These are phyloP conservation scores for Drosophila ambigua DNA, from an alignment of 1,140 invertebrate genomes.

Conservation along the genomic window DNA sequence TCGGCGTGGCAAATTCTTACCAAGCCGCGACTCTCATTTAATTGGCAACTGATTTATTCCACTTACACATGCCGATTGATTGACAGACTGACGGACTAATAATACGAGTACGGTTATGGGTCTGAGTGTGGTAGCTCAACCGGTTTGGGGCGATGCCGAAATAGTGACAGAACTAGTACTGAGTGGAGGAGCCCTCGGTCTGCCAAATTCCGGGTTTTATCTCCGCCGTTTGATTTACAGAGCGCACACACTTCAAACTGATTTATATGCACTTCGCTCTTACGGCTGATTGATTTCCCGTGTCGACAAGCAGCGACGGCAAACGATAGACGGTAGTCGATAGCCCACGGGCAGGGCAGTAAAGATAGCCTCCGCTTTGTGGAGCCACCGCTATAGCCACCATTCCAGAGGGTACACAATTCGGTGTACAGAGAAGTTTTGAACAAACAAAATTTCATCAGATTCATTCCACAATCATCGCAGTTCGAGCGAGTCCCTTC, in stretches of 20 bases:
- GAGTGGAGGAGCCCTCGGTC: background rate
- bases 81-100: slow-evolving; percentile 31
- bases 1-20: no score
- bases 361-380: slow-evolving; percentile 34
- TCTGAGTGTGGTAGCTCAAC: slow-evolving; percentile 8
- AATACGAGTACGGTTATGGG: no score
- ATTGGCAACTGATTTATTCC: slow-evolving; percentile 30
- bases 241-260: slow-evolving; percentile 54
- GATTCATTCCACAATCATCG: background rate
- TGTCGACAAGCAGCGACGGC: slow-evolving; percentile 15
- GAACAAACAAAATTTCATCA: no score
- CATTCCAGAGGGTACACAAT: background rate
- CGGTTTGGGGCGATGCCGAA: slow-evolving; percentile 38
- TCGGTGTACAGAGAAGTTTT: no score
- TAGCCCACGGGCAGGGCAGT: slow-evolving; percentile 19
- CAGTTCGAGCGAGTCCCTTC: background rate
- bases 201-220: slow-evolving; percentile 39
- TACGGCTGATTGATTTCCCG: slow-evolving; percentile 60
- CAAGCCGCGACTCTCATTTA: slow-evolving; percentile 1
- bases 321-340: background rate
- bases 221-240: slow-evolving; percentile 53
- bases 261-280: slow-evolving; percentile 61
- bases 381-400: background rate
- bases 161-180: slow-evolving; percentile 12
- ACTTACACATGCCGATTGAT: background rate